Evolutionary conservation across 2,113 vertebrate species (phyloP).

Genomic region (Oenanthe melanoleuca): DNA sequence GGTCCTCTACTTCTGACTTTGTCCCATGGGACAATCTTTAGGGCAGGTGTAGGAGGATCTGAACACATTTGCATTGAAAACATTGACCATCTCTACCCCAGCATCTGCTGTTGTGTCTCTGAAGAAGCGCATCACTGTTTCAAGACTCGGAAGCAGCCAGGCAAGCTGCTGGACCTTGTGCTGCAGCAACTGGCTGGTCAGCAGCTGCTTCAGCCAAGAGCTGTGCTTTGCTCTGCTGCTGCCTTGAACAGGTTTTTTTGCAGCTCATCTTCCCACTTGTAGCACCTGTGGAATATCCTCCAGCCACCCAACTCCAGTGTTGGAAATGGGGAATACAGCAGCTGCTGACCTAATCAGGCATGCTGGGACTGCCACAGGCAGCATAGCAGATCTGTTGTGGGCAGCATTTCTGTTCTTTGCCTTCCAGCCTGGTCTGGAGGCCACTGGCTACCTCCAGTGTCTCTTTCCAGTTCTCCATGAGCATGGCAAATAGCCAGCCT

Average conservation of each 20-base stretch:
- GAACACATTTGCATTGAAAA: background rate
- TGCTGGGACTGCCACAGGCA: background rate
- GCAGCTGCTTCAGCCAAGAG: fast-evolving
- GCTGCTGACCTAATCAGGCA: no score
- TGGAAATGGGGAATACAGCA: fast-evolving
- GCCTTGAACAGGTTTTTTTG: background rate
- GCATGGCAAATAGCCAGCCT: background rate
- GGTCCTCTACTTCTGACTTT: background rate
- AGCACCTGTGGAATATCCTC: fast-evolving
- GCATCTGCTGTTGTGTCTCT: background rate
- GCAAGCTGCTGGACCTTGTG: background rate
- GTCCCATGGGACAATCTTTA: background rate
- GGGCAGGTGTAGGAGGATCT: background rate
- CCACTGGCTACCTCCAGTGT: background rate
- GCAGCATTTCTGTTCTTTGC: background rate
- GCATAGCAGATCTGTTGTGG: background rate
- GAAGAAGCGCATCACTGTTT: background rate
- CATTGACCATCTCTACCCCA: background rate
- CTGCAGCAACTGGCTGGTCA: background rate
- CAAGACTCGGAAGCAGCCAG: fast-evolving
- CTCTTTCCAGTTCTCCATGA: background rate
- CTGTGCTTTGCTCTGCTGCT: background rate
- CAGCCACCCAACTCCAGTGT: fast-evolving
- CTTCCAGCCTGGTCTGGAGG: background rate
- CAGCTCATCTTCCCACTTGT: background rate